phyloP scores from a whole-genome alignment of 1,140 invertebrate genomes.

The Microplitis mediator region DNA sequence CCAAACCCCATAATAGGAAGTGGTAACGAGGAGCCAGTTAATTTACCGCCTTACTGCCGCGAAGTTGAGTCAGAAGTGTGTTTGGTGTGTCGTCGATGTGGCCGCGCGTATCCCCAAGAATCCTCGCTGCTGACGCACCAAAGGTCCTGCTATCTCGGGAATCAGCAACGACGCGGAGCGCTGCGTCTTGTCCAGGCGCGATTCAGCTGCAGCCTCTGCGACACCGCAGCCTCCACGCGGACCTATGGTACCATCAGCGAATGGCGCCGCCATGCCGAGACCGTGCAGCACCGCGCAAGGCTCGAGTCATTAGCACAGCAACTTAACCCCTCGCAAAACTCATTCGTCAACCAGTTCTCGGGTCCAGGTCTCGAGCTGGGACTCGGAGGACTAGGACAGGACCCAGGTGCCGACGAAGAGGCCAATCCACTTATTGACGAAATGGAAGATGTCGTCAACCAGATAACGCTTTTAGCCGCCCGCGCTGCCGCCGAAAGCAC shows the following conservation, averaged over 20 bases:
- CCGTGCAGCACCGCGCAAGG: conserved; percentile 62
- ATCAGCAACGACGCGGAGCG: conserved; percentile 69
- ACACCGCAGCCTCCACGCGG: conserved; percentile 60
- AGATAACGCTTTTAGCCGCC: conserved; percentile 78
- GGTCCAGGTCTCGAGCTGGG: conserved; percentile 17
- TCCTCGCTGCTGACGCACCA: conserved; percentile 77
- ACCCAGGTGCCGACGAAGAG: conserved; percentile 39
- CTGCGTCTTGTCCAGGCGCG: conserved; percentile 72
- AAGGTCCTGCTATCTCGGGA: conserved; percentile 70
- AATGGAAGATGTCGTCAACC: conserved; percentile 84
- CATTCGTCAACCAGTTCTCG: conserved; percentile 18
- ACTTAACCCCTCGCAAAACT: conserved; percentile 33
- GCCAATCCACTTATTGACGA: conserved; percentile 71
- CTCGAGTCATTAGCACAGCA: conserved; percentile 45
- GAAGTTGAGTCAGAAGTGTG: conserved; percentile 79
- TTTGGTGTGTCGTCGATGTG: conserved; percentile 85
- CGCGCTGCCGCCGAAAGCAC: conserved; percentile 66
- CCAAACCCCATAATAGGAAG: conserved; percentile 43
- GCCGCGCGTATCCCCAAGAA: conserved; percentile 78
- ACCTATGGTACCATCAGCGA: conserved; percentile 67
- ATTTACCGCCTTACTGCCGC: conserved; percentile 56
- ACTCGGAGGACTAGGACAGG: conserved; percentile 40
- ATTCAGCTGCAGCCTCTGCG: conserved; percentile 74
- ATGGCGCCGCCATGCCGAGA: conserved; percentile 73
- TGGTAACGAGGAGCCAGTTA: conserved; percentile 53